Conservation (phyloP, 2,888 invertebrate species). For the Himalopsyche tibetana region DNA sequence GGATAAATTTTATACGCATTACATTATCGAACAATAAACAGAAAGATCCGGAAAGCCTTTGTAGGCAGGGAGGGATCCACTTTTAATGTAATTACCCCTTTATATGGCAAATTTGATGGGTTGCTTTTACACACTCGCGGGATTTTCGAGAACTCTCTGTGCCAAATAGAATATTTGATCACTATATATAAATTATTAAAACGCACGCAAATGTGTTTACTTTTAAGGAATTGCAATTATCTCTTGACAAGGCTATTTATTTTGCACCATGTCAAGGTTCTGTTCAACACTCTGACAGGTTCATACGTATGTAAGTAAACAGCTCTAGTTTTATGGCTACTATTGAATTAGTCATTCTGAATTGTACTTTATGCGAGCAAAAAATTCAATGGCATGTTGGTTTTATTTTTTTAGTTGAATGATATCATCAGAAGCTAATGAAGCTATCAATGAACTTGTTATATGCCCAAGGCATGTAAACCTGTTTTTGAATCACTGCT, state of each 20-base stretch:
- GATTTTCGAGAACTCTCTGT: neutral
- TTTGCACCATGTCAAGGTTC: neutral
- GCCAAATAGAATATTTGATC: conserved; percentile 11
- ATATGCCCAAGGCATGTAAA: too few relatives aligned
- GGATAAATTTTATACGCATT: too few relatives aligned
- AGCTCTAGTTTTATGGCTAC: neutral
- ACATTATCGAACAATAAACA: too few relatives aligned
- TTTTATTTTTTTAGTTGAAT: neutral
- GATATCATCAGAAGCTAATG: too few relatives aligned
- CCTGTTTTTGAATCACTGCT: too few relatives aligned
- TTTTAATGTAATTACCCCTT: too few relatives aligned
- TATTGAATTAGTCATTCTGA: neutral
- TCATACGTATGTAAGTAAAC: neutral
- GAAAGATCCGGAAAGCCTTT: too few relatives aligned
- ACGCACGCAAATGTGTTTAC: neutral
- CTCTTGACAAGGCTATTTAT: neutral
- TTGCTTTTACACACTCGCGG: neutral
- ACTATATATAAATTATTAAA: neutral
- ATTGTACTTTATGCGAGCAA: neutral
- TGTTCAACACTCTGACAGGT: neutral
- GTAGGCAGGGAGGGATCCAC: too few relatives aligned
- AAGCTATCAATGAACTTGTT: too few relatives aligned
- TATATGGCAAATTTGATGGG: neutral
- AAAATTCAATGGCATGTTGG: neutral
- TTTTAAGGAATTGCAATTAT: neutral